Evolutionary conservation across 2,113 vertebrate species (phyloP).

Genomic region (Etheostoma cragini): DNA sequence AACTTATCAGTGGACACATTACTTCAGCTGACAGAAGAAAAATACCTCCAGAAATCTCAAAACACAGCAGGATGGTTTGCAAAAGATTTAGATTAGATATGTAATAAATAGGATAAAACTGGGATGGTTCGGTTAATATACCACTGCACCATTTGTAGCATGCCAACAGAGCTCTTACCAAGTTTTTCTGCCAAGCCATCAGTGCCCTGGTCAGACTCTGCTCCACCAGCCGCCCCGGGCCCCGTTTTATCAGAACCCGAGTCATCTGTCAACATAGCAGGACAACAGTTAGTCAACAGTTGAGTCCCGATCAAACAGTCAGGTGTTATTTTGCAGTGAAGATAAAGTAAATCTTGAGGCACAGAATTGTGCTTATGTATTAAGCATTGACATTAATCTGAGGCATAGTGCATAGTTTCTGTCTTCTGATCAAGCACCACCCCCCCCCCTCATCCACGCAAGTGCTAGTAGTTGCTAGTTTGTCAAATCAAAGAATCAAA

Average conservation of each 20-base stretch:
- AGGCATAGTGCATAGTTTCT: not conserved
- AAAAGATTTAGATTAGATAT: not conserved
- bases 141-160: not conserved
- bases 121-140: not conserved
- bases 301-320: not conserved
- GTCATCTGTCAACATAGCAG: slow-evolving; percentile 85
- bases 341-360: not conserved
- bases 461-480: no score
- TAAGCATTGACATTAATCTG: not conserved
- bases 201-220: slow-evolving; percentile 78
- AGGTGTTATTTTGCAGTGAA: not conserved
- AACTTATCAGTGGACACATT: not conserved
- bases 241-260: slow-evolving; percentile 84
- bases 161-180: slow-evolving; percentile 83
- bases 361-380: not conserved
- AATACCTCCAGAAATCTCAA: no score
- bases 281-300: slow-evolving; percentile 4
- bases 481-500: no score
- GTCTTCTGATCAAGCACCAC: no score
- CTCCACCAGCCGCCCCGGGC: slow-evolving; percentile 67
- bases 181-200: slow-evolving; percentile 88
- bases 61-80: not conserved
- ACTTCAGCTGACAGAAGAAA: not conserved
- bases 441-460: no score
- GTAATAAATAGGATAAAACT: not conserved